Percentiles rank a stretch among this genome's conserved stretches.
Conservation (phyloP, 2,113 vertebrate genomes). For the Calypte anna region DNA sequence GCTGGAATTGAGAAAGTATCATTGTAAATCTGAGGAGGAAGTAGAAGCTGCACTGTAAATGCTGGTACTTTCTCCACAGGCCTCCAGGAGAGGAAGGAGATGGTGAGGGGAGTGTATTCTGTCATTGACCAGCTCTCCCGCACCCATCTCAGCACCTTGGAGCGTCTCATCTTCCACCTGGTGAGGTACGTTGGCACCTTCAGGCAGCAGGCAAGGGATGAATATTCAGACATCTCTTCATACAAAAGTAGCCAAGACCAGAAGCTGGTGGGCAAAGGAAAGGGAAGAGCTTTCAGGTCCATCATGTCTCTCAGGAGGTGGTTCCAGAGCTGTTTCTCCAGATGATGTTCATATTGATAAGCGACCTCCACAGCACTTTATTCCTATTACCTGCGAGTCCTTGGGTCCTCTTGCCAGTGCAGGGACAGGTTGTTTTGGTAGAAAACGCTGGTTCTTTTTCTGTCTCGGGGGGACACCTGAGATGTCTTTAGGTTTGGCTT, state of each 20-base stretch:
- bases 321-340: not conserved
- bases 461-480: not conserved
- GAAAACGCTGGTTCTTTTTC: not conserved
- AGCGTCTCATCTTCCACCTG: constrained; percentile 96
- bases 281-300: not conserved
- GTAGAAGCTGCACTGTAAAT: not conserved
- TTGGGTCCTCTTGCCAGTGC: not conserved
- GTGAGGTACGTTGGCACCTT: constrained; percentile 83
- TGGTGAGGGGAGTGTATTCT: constrained; percentile 89
- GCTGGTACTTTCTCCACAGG: constrained; percentile 70
- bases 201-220: not conserved
- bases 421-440: not conserved
- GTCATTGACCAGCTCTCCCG: constrained; percentile 95
- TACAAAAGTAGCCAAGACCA: fast-evolving
- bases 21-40: not conserved
- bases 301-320: not conserved
- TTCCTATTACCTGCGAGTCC: fast-evolving
- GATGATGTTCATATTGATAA: not conserved
- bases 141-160: constrained; percentile 92
- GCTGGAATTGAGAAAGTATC: not conserved
- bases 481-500: not conserved
- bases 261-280: not conserved
- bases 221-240: not conserved
- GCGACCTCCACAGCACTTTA: not conserved
- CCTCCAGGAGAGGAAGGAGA: constrained; percentile 94